These are phyloP conservation scores for Chrysolina americana DNA, from an alignment of 2,888 invertebrate genomes.

Conservation along the genomic window DNA sequence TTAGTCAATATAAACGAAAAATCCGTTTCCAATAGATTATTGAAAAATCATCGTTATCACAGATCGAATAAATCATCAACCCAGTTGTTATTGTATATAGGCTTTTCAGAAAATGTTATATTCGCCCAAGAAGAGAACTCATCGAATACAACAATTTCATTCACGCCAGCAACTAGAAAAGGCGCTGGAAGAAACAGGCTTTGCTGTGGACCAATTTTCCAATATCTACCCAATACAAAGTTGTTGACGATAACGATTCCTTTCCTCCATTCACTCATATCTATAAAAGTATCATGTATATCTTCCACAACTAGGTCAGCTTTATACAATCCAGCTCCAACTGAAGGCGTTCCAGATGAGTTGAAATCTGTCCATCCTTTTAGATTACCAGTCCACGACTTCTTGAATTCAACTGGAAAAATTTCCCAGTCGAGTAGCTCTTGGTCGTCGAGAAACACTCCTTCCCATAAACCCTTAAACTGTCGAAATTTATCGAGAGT, in stretches of 20 bases:
- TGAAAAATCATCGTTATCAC: neutral
- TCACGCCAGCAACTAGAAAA: constrained; percentile 73
- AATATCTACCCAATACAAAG: constrained; percentile 88
- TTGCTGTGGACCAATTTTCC: constrained; percentile 85
- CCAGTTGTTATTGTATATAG: constrained; percentile 42
- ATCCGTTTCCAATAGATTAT: neutral
- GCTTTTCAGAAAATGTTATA: constrained; percentile 55
- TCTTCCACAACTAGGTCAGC: constrained; percentile 37
- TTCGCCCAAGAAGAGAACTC: constrained; percentile 54
- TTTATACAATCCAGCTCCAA: constrained; percentile 47
- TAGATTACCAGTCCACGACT: constrained; percentile 62
- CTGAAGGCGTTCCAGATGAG: constrained; percentile 31
- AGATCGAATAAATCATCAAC: constrained; percentile 36
- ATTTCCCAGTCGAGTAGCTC: constrained; percentile 46
- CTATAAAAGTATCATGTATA: constrained; percentile 45
- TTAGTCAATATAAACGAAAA: neutral
- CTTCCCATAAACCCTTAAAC: constrained; percentile 65
- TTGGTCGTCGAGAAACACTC: constrained; percentile 59
- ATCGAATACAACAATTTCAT: constrained; percentile 63
- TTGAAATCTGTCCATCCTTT: constrained; percentile 58
- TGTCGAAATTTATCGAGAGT: constrained; percentile 65
- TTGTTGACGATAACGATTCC: constrained; percentile 80
- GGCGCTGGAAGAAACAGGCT: constrained; percentile 87
- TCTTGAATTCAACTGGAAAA: constrained; percentile 49
- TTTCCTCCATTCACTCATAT: constrained; percentile 50